A percentile compares a stretch with the other conserved stretches of the same genome.
phyloP scores from a whole-genome alignment of 2,797 vertebrate genomes.

The Epinephelus coioides region DNA sequence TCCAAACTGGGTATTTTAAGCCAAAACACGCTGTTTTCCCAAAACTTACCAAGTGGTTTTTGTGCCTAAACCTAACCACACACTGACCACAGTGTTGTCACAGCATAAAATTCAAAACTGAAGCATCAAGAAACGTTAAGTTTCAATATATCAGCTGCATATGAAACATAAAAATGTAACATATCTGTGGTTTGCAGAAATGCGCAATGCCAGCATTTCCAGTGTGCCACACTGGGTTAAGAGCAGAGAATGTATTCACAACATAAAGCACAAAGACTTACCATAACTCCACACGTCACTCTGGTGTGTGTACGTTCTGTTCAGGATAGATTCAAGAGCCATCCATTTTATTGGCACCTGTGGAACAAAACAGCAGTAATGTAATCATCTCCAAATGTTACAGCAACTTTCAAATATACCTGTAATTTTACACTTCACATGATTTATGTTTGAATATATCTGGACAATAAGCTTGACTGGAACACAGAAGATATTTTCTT shows the following conservation, averaged over 20 bases:
- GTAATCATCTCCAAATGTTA: background rate
- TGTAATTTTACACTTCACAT: background rate
- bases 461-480: background rate
- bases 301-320: constrained; percentile 97
- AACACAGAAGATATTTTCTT: background rate
- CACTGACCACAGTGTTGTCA: no score
- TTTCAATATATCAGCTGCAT: no score
- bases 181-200: no score
- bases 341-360: constrained; percentile 99
- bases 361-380: background rate
- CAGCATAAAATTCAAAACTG: no score
- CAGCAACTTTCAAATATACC: background rate
- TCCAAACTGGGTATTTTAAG: no score
- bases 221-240: background rate
- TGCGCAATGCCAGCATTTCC: no score
- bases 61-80: no score
- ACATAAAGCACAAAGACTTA: constrained; percentile 76
- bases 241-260: background rate
- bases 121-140: no score
- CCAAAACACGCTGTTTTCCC: no score
- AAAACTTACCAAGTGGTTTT: no score
- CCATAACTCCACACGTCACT: constrained; percentile 99
- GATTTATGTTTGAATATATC: background rate
- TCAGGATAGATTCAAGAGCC: constrained; percentile 98
- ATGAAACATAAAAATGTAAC: no score